phyloP scores from a whole-genome alignment of 2,797 vertebrate genomes.

The Dermochelys coriacea region DNA sequence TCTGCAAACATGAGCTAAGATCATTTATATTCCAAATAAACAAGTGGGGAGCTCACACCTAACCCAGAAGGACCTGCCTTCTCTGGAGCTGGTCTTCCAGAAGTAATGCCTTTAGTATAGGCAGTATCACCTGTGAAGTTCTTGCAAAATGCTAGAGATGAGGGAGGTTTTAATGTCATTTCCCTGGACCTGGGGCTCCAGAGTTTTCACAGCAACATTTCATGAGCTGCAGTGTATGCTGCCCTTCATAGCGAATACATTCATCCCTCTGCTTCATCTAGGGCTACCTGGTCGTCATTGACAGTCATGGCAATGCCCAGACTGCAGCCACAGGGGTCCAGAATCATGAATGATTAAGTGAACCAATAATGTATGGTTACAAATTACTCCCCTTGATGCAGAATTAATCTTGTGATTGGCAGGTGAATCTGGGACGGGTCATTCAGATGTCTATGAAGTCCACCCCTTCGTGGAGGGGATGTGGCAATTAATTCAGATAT shows the following conservation, averaged over 20 bases:
- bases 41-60: not conserved
- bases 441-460: not conserved
- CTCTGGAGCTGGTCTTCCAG: not conserved
- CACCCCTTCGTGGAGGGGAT: not conserved
- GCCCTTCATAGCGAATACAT: not conserved
- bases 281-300: no score
- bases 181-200: not conserved
- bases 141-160: not conserved
- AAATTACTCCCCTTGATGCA: not conserved
- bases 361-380: no score
- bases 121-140: fast-evolving
- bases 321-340: no score
- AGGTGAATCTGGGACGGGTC: not conserved
- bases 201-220: not conserved
- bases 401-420: not conserved
- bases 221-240: not conserved
- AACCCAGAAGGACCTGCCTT: not conserved
- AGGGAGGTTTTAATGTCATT: fast-evolving
- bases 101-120: fast-evolving
- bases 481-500: not conserved
- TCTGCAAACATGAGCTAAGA: fast-evolving
- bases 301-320: no score
- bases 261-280: not conserved
- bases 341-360: no score
- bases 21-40: not conserved